phyloP scores from a whole-genome alignment of 2,888 invertebrate species.

The Aethes cnicana region DNA sequence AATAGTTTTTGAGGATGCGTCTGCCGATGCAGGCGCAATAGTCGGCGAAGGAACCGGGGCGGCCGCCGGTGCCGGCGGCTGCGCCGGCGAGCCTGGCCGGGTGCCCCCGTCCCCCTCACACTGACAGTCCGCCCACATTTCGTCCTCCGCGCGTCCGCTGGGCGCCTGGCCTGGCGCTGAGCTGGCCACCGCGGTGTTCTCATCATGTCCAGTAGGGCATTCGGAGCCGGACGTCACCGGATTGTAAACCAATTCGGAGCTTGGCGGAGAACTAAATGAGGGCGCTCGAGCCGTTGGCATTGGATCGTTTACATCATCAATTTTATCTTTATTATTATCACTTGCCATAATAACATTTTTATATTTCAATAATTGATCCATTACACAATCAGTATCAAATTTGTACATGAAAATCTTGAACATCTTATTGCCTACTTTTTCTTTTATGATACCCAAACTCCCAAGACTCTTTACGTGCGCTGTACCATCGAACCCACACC shows the following conservation, averaged over 20 bases:
- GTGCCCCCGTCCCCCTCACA: neutral
- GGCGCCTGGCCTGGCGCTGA: neutral
- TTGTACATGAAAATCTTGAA: constrained; percentile 15
- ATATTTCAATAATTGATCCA: constrained; percentile 26
- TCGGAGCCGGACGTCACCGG: neutral
- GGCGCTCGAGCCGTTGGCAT: neutral
- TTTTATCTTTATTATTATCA: neutral
- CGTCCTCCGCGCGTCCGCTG: neutral
- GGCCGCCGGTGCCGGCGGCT: neutral
- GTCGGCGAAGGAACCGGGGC: neutral
- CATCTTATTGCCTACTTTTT: constrained; percentile 31
- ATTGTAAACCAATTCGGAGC: neutral
- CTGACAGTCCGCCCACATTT: constrained; percentile 2
- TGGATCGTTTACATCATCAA: neutral
- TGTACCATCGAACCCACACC: constrained; percentile 33
- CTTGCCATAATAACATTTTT: too few species aligned
- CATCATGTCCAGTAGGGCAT: neutral
- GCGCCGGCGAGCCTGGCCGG: neutral
- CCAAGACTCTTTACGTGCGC: constrained; percentile 26
- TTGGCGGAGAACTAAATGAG: neutral
- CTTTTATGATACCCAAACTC: constrained; percentile 14
- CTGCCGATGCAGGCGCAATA: neutral
- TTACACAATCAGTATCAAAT: neutral
- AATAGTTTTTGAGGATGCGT: too few species aligned
- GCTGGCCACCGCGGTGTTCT: neutral